Percentiles rank a stretch among this genome's conserved stretches.
phyloP scores from a whole-genome alignment of 2,888 invertebrate species.

The Meloe dianella region DNA sequence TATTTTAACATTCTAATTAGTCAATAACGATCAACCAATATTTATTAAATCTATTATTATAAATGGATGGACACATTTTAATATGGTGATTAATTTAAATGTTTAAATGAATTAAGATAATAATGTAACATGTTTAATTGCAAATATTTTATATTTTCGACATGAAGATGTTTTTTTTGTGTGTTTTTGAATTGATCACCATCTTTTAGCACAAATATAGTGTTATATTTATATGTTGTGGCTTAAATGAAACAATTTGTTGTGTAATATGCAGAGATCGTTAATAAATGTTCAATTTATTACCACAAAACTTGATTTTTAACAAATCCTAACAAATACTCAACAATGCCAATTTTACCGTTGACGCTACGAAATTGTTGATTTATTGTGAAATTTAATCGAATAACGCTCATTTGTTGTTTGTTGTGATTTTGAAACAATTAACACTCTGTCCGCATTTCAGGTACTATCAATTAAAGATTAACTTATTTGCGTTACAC shows the following conservation, averaged over 20 bases:
- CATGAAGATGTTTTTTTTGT: background rate
- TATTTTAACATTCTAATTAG: background rate
- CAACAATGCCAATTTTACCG: too few relatives aligned
- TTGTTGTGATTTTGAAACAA: too few relatives aligned
- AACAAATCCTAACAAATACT: background rate
- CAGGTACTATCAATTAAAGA: too few relatives aligned
- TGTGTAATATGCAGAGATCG: conserved; percentile 1
- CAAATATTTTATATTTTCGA: background rate
- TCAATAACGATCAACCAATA: background rate
- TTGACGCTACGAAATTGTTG: too few relatives aligned
- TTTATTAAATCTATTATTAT: background rate
- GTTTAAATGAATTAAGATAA: background rate
- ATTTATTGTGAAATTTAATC: too few relatives aligned
- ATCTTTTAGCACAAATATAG: conserved; percentile 3
- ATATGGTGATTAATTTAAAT: background rate
- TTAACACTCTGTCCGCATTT: too few relatives aligned
- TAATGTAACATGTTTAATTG: too few relatives aligned
- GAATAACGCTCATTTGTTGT: too few relatives aligned
- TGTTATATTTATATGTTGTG: background rate
- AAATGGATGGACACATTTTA: background rate
- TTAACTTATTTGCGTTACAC: too few relatives aligned
- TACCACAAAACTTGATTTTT: conserved; percentile 1
- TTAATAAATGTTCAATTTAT: conserved; percentile 16
- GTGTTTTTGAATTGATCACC: conserved; percentile 5
- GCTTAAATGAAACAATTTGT: conserved; percentile 6